Conservation (phyloP, 2,797 vertebrate species). For the Danio kyathit region DNA sequence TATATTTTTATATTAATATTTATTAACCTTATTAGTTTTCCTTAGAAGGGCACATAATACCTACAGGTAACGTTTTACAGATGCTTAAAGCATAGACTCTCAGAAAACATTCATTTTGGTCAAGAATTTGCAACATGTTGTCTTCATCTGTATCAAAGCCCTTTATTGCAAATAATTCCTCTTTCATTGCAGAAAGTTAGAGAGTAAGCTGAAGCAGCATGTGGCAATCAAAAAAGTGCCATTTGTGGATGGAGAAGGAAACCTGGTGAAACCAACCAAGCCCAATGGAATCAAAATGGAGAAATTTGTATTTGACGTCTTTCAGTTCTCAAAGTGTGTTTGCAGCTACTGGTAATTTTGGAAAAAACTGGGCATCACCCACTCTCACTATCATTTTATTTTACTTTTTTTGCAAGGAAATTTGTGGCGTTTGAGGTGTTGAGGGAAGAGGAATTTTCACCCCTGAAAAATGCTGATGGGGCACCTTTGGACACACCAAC, state of each 20-base stretch:
- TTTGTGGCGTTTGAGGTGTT: conserved; percentile 92
- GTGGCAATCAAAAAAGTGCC: conserved; percentile 94
- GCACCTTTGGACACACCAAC: conserved; percentile 83
- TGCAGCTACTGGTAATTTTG: background rate
- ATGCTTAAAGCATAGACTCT: too few species aligned
- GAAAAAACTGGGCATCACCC: background rate
- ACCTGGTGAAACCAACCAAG: conserved; percentile 83
- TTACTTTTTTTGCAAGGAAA: conserved; percentile 79
- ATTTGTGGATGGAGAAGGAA: conserved; percentile 85
- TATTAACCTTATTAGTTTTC: too few species aligned
- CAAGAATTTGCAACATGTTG: background rate
- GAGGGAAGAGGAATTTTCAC: conserved; percentile 93
- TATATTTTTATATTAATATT: too few species aligned
- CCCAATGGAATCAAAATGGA: conserved; percentile 98
- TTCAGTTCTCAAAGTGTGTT: conserved; percentile 90
- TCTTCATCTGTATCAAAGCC: background rate
- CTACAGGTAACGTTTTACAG: too few species aligned
- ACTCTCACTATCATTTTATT: background rate
- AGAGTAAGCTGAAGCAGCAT: conserved; percentile 84
- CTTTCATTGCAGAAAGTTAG: conserved; percentile 77
- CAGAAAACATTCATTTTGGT: background rate
- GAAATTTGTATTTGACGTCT: conserved; percentile 98
- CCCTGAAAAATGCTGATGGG: conserved; percentile 88
- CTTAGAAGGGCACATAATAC: too few species aligned
- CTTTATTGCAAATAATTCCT: background rate